phyloP scores from a whole-genome alignment of 2,797 vertebrate genomes.

The Picus viridis region DNA sequence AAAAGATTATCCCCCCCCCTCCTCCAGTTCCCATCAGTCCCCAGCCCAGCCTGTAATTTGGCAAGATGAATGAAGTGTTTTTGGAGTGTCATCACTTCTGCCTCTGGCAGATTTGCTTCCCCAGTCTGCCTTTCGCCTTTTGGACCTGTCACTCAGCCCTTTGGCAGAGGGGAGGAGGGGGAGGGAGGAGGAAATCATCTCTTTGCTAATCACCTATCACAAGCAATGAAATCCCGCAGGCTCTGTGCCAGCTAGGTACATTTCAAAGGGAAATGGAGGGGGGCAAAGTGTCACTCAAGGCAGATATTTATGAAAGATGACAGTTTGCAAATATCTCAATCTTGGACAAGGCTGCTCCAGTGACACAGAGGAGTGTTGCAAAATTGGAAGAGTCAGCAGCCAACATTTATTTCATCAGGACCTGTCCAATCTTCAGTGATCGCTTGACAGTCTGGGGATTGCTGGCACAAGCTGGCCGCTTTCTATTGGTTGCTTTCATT shows the following conservation, averaged over 20 bases:
- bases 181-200: constrained; percentile 70
- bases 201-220: constrained; percentile 82
- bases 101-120: constrained; percentile 73
- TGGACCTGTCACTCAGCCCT: constrained; percentile 73
- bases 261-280: constrained; percentile 75
- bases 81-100: constrained; percentile 66
- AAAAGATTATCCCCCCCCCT: constrained; percentile 20
- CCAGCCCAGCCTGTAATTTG: constrained; percentile 70
- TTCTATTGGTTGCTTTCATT: constrained; percentile 69
- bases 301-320: constrained; percentile 97
- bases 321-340: constrained; percentile 99
- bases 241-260: constrained; percentile 76
- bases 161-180: constrained; percentile 49
- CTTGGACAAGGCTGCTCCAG: constrained; percentile 87
- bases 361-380: constrained; percentile 88
- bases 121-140: constrained; percentile 72
- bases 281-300: constrained; percentile 84
- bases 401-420: constrained; percentile 93
- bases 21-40: constrained; percentile 48
- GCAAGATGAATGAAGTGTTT: constrained; percentile 72
- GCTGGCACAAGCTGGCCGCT: constrained; percentile 61
- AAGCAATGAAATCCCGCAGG: constrained; percentile 79
- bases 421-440: constrained; percentile 86
- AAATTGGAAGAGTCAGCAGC: constrained; percentile 97
- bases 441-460: constrained; percentile 86